A percentile compares a stretch with the other conserved stretches of the same genome.
These are phyloP conservation scores for Siphonodentalium dalli DNA, from an alignment of 2,888 invertebrate genomes.

Conservation along the genomic window DNA sequence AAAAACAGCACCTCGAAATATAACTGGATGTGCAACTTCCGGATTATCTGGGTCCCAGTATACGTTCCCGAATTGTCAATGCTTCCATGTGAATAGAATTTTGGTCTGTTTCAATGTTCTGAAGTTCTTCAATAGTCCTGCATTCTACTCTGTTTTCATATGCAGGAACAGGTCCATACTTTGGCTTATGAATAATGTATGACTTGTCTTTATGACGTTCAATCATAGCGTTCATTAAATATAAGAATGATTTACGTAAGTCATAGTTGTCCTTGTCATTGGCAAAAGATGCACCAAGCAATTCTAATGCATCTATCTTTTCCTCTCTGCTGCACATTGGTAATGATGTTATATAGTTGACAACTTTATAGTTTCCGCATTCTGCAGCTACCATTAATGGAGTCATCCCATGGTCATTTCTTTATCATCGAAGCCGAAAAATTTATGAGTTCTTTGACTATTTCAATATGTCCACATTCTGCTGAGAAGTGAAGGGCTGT, in stretches of 20 bases:
- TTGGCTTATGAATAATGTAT: constrained; percentile 73
- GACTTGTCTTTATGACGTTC: constrained; percentile 73
- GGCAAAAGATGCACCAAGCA: constrained; percentile 90
- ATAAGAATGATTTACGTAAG: constrained; percentile 78
- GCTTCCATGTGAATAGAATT: constrained; percentile 92
- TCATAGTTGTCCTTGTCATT: constrained; percentile 91
- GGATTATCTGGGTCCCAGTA: constrained; percentile 71
- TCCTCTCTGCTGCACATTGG: constrained; percentile 76
- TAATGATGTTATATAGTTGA: constrained; percentile 72
- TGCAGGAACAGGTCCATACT: constrained; percentile 78
- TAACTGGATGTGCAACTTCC: constrained; percentile 84
- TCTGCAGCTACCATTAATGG: constrained; percentile 88
- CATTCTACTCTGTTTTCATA: constrained; percentile 88
- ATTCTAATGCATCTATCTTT: constrained; percentile 82
- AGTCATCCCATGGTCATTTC: constrained; percentile 84
- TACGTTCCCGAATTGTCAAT: constrained; percentile 79
- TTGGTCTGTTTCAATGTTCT: constrained; percentile 75
- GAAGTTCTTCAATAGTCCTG: constrained; percentile 73
- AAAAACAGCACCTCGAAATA: constrained; percentile 90
- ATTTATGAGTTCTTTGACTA: constrained; percentile 78
- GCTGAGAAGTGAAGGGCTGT: constrained; percentile 91
- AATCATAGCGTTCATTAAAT: constrained; percentile 80
- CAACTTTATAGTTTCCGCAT: constrained; percentile 79
- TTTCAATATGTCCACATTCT: constrained; percentile 82
- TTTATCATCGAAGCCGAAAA: constrained; percentile 77